Evolutionary conservation across 1,140 invertebrate genomes (phyloP), one percentile per base, ranked within the genome.

Genomic region (Linepithema humile): DNA sequence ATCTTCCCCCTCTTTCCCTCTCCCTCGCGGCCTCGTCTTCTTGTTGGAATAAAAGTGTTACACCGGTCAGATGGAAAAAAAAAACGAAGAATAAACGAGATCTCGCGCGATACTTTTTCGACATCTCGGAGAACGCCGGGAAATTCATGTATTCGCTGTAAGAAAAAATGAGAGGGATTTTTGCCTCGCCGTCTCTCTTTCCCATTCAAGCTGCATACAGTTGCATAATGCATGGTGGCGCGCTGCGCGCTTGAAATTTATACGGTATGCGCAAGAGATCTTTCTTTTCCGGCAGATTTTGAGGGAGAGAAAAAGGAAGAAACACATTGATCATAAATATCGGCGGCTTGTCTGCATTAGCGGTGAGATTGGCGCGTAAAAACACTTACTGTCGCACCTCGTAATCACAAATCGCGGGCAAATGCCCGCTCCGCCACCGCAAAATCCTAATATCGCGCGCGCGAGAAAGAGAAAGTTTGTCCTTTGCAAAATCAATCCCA

Each of bases 91-190:
- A 60, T 57, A 43, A 59, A 60, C 17, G 15, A 57, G 50, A 72
- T 65, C 60, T 65, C 32, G 40, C 38, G 60, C 43, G 26, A 69
- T 55, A 45, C 64, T 45, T 78, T 78, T 78, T 67, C 64, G 75
- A 69, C 60, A 67, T 78, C 15, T 78, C 38, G 17, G 60, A 29
- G n/a, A 67, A 67, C 35, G 17, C 17, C 59, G 7, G 15, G 35
- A 38, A 69, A 55, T 69, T 78, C 62, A 40, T 67, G 45, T 67
- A 78, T 78, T 78, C 60, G 64, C 75, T 60, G 60, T 32, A 43
- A 67, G 60, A 50, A 77, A 67, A 50, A 20, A n/a, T n/a, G n/a
- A n/a, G n/a, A n/a, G 6, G 38, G 59, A 10, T 78, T 78, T 78
- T 78, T 67, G 64, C 20, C 23, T 78, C 5, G n/a, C 23, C 3